Conservation (phyloP, 1,140 invertebrate genomes). For the Zaprionus nigranus region DNA sequence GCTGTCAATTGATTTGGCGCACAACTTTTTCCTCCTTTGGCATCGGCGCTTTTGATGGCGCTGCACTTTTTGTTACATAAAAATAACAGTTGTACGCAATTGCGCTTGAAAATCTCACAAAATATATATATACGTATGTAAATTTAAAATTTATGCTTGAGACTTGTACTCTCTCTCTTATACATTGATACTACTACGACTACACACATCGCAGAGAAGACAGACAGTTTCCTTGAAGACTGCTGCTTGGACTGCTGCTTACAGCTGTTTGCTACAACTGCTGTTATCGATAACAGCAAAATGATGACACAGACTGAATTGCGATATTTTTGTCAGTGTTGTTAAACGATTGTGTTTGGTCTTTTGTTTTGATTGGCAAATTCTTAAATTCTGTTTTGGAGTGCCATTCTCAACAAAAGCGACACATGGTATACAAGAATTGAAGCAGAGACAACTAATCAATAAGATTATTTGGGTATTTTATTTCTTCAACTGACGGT, state of each 20-base stretch:
- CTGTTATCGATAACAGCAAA: slow-evolving; percentile 31
- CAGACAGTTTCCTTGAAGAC: slow-evolving; percentile 23
- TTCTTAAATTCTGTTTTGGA: slow-evolving; percentile 18
- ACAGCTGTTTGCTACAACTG: slow-evolving; percentile 18
- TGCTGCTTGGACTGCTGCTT: slow-evolving; percentile 1
- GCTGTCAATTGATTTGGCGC: slow-evolving; percentile 69
- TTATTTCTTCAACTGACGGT: slow-evolving; percentile 18
- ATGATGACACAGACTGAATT: not conserved
- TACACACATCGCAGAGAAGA: slow-evolving; percentile 3
- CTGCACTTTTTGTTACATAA: slow-evolving; percentile 27
- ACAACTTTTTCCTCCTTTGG: slow-evolving; percentile 36
- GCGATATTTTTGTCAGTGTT: slow-evolving; percentile 25
- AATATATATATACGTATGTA: not conserved
- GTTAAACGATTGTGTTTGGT: not conserved
- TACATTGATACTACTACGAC: slow-evolving; percentile 19
- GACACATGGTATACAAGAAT: not conserved
- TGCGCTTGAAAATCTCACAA: slow-evolving; percentile 1
- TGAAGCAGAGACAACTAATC: not conserved
- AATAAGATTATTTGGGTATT: not conserved
- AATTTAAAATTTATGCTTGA: slow-evolving; percentile 28
- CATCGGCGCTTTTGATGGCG: not conserved
- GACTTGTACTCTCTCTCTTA: slow-evolving; percentile 25
- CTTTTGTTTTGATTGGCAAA: slow-evolving; percentile 40
- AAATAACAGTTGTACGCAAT: slow-evolving; percentile 11
- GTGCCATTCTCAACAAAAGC: slow-evolving; percentile 31